These are phyloP conservation scores for Acanthopagrus latus DNA, from an alignment of 2,797 vertebrate genomes.

Conservation along the genomic window DNA sequence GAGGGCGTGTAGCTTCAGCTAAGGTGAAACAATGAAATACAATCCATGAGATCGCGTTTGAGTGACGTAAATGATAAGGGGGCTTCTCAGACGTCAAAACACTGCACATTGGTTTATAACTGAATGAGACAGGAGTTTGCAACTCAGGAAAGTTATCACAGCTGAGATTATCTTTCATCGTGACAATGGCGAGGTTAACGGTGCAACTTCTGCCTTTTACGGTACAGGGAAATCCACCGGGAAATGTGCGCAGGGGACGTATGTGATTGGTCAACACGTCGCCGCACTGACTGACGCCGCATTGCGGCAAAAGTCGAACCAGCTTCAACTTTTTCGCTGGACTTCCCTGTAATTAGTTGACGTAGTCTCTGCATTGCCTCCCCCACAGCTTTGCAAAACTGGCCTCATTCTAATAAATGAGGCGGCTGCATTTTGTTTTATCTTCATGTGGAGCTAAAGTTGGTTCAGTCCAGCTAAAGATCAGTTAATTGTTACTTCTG, in stretches of 20 bases:
- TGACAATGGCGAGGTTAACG: background rate
- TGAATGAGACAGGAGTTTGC: background rate
- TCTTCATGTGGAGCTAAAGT: background rate
- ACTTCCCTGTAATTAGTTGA: background rate
- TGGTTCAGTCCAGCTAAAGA: background rate
- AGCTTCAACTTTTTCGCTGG: background rate
- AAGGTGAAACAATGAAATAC: conserved; percentile 10
- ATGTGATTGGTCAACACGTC: background rate
- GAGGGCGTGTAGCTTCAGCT: conserved; percentile 14
- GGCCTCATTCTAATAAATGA: no score
- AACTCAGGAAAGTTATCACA: background rate
- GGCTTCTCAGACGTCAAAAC: background rate
- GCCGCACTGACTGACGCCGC: background rate
- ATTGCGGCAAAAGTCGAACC: background rate
- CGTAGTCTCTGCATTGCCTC: no score
- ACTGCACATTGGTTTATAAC: background rate
- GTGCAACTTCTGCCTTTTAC: background rate
- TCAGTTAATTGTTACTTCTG: background rate
- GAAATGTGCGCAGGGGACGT: background rate
- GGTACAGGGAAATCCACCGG: background rate
- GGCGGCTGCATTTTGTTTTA: no score
- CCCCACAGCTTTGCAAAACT: no score
- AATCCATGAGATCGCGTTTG: background rate
- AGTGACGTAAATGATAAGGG: conserved; percentile 7
- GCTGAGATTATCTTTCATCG: background rate